These are phyloP conservation scores for Nebria salina DNA, from an alignment of 2,888 invertebrate genomes.

Conservation along the genomic window DNA sequence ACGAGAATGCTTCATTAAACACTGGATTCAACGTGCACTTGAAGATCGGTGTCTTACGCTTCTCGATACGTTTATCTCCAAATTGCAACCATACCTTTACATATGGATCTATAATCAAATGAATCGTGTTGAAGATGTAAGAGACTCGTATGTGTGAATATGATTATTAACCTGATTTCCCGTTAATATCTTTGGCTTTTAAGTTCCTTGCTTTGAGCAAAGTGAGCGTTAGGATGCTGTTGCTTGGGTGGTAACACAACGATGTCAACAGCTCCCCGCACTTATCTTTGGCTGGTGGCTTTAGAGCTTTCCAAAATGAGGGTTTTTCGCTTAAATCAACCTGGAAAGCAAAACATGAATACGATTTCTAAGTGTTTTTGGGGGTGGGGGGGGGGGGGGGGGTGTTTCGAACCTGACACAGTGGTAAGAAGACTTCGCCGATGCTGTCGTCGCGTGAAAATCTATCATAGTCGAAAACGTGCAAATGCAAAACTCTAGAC, in stretches of 20 bases:
- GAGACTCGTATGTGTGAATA: not conserved
- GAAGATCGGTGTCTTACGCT: conserved; percentile 94
- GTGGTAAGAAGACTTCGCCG: conserved; percentile 90
- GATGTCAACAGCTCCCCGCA: conserved; percentile 92
- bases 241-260: conserved; percentile 95
- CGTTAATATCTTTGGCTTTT: conserved; percentile 96
- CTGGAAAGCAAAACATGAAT: conserved; percentile 63
- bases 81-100: conserved; percentile 98
- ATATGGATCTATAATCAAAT: conserved; percentile 81
- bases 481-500: conserved; percentile 89
- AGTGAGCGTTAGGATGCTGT: conserved; percentile 89
- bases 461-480: conserved; percentile 94
- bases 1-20: conserved; percentile 95
- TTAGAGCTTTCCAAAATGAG: conserved; percentile 93
- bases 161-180: conserved; percentile 79
- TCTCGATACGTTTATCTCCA: conserved; percentile 93
- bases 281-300: conserved; percentile 92
- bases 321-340: conserved; percentile 92
- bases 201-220: conserved; percentile 93
- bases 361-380: not conserved
- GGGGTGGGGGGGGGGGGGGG: not conserved
- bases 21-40: conserved; percentile 95
- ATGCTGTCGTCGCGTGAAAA: conserved; percentile 95
- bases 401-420: conserved; percentile 79
- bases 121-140: not conserved